phyloP scores from a whole-genome alignment of 2,797 vertebrate genomes.

The Sphaeramia orbicularis region DNA sequence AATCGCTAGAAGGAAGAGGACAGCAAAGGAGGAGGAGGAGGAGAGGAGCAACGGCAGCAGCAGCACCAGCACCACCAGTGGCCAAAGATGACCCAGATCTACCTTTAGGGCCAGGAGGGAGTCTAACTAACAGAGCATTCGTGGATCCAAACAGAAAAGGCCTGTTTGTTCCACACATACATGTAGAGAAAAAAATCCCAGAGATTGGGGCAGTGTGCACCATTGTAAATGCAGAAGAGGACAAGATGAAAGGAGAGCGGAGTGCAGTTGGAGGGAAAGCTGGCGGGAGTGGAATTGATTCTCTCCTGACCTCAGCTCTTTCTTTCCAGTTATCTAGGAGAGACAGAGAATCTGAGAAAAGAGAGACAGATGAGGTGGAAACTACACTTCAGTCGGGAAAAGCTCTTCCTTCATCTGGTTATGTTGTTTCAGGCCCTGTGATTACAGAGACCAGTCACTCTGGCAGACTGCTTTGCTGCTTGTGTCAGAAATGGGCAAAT shows the following conservation, averaged over 20 bases:
- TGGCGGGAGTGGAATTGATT: constrained; percentile 71
- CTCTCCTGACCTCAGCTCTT: constrained; percentile 71
- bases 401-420: constrained; percentile 92
- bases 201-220: constrained; percentile 96
- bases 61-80: constrained; percentile 56
- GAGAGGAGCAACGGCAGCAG: constrained; percentile 76
- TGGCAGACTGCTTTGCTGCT: constrained; percentile 95
- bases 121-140: constrained; percentile 76
- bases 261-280: constrained; percentile 80
- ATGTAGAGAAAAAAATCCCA: constrained; percentile 94
- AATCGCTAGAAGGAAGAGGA: constrained; percentile 55
- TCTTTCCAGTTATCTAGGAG: constrained; percentile 79
- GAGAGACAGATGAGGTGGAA: constrained; percentile 78
- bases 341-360: constrained; percentile 84
- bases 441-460: constrained; percentile 92
- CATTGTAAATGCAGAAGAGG: constrained; percentile 96
- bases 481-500: constrained; percentile 99
- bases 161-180: constrained; percentile 94
- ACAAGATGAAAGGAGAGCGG: constrained; percentile 91
- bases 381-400: constrained; percentile 90
- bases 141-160: constrained; percentile 89
- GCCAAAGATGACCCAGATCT: constrained; percentile 86
- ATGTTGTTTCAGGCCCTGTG: constrained; percentile 93
- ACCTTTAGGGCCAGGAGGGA: constrained; percentile 51
- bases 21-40: constrained; percentile 83